Percentiles rank a stretch among this genome's conserved stretches.
Evolutionary conservation across 92 coral and sea anemone species (phyloP).

Genomic region (Parazoanthus darwini): DNA sequence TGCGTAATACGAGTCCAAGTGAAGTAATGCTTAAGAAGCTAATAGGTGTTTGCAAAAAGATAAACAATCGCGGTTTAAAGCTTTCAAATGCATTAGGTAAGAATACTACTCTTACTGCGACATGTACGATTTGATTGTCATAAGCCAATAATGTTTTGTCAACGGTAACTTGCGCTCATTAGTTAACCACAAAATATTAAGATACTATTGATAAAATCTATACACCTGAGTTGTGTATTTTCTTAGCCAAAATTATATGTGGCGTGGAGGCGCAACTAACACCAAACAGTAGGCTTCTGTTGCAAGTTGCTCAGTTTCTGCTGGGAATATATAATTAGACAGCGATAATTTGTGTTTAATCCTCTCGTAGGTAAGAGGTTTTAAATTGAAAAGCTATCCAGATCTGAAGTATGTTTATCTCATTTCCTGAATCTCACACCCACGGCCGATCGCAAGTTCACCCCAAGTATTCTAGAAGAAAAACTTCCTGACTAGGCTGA

Average conservation of each 20-base stretch:
- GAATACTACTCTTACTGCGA: neutral
- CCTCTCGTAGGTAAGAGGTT: slow-evolving; percentile 40
- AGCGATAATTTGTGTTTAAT: slow-evolving; percentile 30
- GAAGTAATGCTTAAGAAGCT: slow-evolving; percentile 41
- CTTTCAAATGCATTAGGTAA: slow-evolving; percentile 14
- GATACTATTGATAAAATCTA: neutral
- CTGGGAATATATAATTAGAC: slow-evolving; percentile 7
- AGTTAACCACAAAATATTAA: slow-evolving; percentile 1
- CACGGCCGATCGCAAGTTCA: neutral
- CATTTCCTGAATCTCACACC: slow-evolving; percentile 29
- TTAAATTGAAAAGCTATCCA: slow-evolving; percentile 31
- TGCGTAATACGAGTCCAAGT: slow-evolving; percentile 21
- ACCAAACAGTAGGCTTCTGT: neutral
- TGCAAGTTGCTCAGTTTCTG: neutral
- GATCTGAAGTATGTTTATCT: slow-evolving; percentile 38
- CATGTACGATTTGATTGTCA: neutral
- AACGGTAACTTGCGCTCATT: slow-evolving; percentile 1
- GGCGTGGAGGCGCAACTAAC: neutral
- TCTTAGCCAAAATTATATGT: neutral
- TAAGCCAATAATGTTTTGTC: slow-evolving; percentile 34
- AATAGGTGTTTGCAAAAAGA: slow-evolving; percentile 38
- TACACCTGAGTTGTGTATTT: neutral
- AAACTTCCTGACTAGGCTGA: slow-evolving; percentile 3
- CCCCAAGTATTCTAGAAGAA: neutral
- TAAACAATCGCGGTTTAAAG: slow-evolving; percentile 17